Percentiles rank a stretch among this genome's conserved stretches.
Evolutionary conservation across 2,888 invertebrate genomes (phyloP).

Genomic region (Lycophotia porphyrea): DNA sequence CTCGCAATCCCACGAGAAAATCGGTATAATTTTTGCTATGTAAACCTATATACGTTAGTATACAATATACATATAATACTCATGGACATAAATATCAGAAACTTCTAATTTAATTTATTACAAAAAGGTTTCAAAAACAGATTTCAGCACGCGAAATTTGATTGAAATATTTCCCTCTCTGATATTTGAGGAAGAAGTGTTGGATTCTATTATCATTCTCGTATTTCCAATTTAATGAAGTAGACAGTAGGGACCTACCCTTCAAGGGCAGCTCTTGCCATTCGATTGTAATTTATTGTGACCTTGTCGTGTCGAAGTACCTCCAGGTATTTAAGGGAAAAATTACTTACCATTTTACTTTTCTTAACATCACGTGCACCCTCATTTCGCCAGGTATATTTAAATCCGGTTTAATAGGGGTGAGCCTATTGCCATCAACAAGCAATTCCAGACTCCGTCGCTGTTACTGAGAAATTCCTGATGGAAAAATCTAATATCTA

Average conservation of each 20-base stretch:
- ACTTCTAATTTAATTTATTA: neutral
- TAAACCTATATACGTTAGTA: too few species aligned
- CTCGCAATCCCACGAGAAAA: neutral
- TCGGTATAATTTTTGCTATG: too few species aligned
- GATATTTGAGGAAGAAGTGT: constrained; percentile 33
- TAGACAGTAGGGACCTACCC: constrained; percentile 6
- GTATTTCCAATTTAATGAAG: constrained; percentile 54
- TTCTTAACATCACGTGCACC: too few species aligned
- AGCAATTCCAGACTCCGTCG: too few species aligned
- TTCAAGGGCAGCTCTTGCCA: constrained; percentile 4
- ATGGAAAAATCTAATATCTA: too few species aligned
- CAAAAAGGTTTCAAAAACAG: constrained; percentile 18
- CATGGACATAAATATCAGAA: neutral
- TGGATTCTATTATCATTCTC: constrained; percentile 40
- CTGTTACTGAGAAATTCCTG: too few species aligned
- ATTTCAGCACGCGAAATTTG: neutral
- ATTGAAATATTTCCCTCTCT: constrained; percentile 24
- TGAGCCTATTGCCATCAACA: too few species aligned
- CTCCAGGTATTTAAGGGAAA: neutral
- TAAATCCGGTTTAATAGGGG: too few species aligned
- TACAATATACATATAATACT: too few species aligned
- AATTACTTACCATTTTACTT: neutral
- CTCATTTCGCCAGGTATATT: too few species aligned
- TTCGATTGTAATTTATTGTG: constrained; percentile 14
- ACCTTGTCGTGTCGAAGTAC: constrained; percentile 10